Conservation (phyloP, 1,140 invertebrate species). For the Cephus cinctus region DNA sequence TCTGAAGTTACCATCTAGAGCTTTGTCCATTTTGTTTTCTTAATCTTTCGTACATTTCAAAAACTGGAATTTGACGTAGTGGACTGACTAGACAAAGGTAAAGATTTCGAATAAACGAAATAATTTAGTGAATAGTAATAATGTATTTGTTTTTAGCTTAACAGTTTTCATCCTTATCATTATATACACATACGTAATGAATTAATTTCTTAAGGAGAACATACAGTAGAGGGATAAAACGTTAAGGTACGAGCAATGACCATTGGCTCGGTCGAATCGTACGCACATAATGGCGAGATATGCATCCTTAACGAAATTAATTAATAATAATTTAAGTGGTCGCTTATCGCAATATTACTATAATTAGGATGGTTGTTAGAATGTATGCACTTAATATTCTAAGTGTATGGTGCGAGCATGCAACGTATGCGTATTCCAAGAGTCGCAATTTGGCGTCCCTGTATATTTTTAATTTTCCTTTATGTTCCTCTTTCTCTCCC, state of each 20-base stretch:
- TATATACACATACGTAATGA: conserved; percentile 51
- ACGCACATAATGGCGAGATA: too few species aligned
- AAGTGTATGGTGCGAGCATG: background rate
- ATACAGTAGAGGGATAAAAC: conserved; percentile 7
- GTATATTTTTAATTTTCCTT: background rate
- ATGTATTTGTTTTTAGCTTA: conserved; percentile 49
- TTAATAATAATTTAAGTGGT: conserved; percentile 6
- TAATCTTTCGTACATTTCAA: too few species aligned
- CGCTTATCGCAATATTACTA: background rate
- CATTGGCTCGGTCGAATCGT: background rate
- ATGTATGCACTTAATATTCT: background rate
- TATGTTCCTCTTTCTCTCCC: too few species aligned
- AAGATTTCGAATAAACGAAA: too few species aligned
- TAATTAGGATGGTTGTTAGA: conserved; percentile 5
- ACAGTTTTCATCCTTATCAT: conserved; percentile 47
- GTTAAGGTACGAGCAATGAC: background rate
- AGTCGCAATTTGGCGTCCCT: background rate
- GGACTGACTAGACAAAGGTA: too few species aligned
- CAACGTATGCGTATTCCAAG: background rate
- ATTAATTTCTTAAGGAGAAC: conserved; percentile 27
- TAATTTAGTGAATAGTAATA: conserved; percentile 44
- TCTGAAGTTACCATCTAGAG: too few species aligned
- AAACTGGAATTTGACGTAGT: too few species aligned
- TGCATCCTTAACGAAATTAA: conserved; percentile 9
- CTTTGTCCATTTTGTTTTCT: too few species aligned